phyloP scores from a whole-genome alignment of 2,888 invertebrate species.

The Ctena decussata region DNA sequence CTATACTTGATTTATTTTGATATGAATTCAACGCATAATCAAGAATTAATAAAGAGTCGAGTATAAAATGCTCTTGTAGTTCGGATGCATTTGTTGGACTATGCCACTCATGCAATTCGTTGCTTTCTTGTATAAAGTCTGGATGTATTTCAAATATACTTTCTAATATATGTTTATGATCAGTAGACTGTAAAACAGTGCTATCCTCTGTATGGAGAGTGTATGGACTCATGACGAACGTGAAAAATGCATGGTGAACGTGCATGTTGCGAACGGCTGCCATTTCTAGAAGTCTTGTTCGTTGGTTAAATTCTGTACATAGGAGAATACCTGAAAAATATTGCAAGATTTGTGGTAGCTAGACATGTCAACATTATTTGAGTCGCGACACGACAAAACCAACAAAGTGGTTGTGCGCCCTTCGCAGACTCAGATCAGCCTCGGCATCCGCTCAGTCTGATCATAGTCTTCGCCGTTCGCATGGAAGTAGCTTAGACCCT shows the following conservation, averaged over 20 bases:
- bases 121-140: conserved; percentile 1
- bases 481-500: too few species aligned
- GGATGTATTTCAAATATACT: conserved; percentile 34
- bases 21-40: neutral
- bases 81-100: neutral
- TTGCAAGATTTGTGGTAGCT: too few species aligned
- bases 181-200: neutral
- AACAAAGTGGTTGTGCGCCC: too few species aligned
- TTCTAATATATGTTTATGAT: conserved; percentile 15
- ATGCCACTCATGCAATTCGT: neutral
- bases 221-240: conserved; percentile 42
- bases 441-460: too few species aligned
- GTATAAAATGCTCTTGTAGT: neutral
- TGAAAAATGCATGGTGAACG: conserved; percentile 55
- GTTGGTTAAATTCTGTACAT: neutral
- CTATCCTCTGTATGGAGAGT: neutral
- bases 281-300: conserved; percentile 32
- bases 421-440: too few species aligned
- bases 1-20: neutral
- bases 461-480: too few species aligned
- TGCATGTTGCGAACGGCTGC: conserved; percentile 32
- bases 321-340: neutral
- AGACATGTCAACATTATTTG: too few species aligned
- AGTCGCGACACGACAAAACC: too few species aligned
- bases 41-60: conserved; percentile 24